Evolutionary conservation across 2,797 vertebrate species (phyloP).

Genomic region (Gorsachius magnificus): DNA sequence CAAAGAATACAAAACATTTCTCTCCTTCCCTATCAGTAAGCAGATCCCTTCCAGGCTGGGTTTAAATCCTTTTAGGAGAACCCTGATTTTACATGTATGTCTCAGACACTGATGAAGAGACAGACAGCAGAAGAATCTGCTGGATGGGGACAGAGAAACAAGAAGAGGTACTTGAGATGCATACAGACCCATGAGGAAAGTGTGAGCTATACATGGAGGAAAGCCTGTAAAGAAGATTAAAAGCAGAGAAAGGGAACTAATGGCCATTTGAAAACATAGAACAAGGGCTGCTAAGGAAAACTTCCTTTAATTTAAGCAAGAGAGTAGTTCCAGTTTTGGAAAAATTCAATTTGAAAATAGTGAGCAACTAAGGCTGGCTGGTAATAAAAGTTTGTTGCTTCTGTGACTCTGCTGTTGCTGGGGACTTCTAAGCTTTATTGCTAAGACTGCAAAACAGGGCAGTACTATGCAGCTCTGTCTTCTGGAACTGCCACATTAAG

Average conservation of each 20-base stretch:
- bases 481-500: background rate
- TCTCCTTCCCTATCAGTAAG: background rate
- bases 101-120: background rate
- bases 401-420: background rate
- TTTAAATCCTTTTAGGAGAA: background rate
- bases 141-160: background rate
- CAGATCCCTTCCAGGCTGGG: background rate
- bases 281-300: background rate
- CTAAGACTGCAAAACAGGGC: background rate
- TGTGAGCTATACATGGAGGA: background rate
- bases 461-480: background rate
- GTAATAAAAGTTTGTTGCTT: background rate
- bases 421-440: background rate
- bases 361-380: background rate
- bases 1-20: background rate
- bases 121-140: background rate
- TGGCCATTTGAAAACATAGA: background rate
- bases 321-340: background rate
- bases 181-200: background rate
- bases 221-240: background rate
- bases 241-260: background rate
- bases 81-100: background rate
- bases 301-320: background rate
- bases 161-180: background rate
- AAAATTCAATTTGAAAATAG: background rate